phyloP scores from a whole-genome alignment of 2,113 vertebrate species.

The Prionailurus viverrinus region DNA sequence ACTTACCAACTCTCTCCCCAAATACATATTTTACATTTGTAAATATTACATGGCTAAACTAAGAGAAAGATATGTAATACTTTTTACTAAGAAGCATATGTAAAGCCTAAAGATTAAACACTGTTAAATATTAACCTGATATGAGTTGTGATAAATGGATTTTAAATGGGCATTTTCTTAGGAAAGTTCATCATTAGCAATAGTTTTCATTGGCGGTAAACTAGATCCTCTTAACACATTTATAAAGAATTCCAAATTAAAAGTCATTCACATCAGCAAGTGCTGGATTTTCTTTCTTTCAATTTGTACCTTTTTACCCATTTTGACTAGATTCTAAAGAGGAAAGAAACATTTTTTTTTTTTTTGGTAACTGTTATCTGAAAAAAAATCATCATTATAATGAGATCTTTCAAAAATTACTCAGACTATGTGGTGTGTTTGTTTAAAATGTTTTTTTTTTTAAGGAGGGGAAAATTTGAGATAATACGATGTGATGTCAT shows the following conservation, averaged over 20 bases:
- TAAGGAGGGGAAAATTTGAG: not conserved
- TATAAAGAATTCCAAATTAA: not conserved
- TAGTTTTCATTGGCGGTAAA: not conserved
- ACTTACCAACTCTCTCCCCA: not conserved
- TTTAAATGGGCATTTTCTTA: constrained; percentile 28
- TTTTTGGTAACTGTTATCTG: constrained; percentile 17
- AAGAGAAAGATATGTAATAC: not conserved
- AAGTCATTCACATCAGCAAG: not conserved
- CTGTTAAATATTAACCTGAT: not conserved
- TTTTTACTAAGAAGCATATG: not conserved
- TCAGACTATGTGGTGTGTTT: not conserved
- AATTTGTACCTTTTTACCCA: not conserved
- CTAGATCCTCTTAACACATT: not conserved
- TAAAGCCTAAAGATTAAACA: not conserved
- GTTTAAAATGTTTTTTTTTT: not conserved
- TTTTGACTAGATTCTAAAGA: not conserved
- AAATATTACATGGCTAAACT: not conserved
- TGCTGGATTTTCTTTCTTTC: not conserved
- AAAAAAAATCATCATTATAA: not conserved
- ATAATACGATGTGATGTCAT: not conserved
- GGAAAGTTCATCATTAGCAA: not conserved
- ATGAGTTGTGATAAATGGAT: not conserved
- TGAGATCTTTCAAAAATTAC: not conserved
- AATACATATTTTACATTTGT: not conserved
- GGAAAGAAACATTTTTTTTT: not conserved